Base-by-base conservation (phyloP, 2,888 invertebrate genomes). In the Orthosia incerta region DNA sequence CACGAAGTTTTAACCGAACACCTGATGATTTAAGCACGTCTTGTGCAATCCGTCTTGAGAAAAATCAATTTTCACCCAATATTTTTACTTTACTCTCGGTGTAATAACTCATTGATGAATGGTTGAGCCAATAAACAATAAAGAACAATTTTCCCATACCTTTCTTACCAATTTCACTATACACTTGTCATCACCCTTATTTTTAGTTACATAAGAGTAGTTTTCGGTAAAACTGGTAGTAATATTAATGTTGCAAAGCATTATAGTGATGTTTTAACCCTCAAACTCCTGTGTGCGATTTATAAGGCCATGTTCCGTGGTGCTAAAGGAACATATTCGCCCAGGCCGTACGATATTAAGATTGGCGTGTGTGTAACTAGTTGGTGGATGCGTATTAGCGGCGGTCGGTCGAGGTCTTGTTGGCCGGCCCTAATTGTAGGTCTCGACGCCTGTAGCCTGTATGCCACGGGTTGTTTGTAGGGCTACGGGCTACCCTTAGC, bases 371-470 rank as follows among this genome's bases (percentile, higher is more conserved):
- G 90, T 88, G 90, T 91, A 92, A 93, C 94, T 95, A 95, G 95
- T 90, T 92, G 91, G 92, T 91, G 89, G 89, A 93, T 94, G 93
- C 93, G 92, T 95, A 95, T 95, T 95, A 95, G 93, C 92, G 88
- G 89, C 88, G 87, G 85, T 81, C 80, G 82, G 72, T 89, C 88
- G 88, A 92, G 89, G 89, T 94, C 92, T 93, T 94, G 93, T 94
- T 94, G 93, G 90, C 79, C 87, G 88, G 89, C 88, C 91, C 94
- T 96, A 96, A 96, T 96, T 96, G 95, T 94, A 95, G 96, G 95
- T 93, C 94, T 94, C 95, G 93, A 95, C 95, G 95, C 95, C 94
- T 95, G 91, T 91, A 89, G 95, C 95, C 94, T 95, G 91, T 91
- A 89, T 90, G 89, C 91, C 89, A 87, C 86, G 87, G 77, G 83